Base-by-base conservation (phyloP, 2,888 invertebrate genomes). In the Pandemis corylana region DNA sequence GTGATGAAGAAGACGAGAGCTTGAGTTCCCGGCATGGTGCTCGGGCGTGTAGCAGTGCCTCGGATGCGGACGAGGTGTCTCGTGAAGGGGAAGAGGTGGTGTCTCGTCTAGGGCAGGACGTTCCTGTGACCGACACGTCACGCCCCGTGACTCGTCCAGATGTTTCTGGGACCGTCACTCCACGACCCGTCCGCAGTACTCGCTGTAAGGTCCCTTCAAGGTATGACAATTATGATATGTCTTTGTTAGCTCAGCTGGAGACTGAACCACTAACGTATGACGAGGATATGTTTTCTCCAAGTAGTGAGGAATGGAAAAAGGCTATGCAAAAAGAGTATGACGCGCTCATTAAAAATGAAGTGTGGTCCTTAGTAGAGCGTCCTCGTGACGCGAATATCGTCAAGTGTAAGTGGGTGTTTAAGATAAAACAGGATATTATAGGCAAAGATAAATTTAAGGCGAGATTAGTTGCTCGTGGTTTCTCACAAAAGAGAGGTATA, bases 341-440 rank as follows among this genome's bases (percentile, higher is more conserved):
- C 9, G 28, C 61, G 5, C 28, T 41, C 7, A 10, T 12, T 13
- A 13, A 28, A 20, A 77, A 78, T 71, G 59, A 68, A 7, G 77
- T 72, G 12, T 80, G 79, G 78, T 51, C 70, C n/a, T 46, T 78
- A 7, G 77, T 77, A n/a, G 65, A 76, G 42, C 42, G 75, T 9
- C 76, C 77, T 28, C 44, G 53, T 15, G 49, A 49, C 42, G 44
- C 46, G 6, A 78, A 78, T 36, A 59, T 76, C 6, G 61, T 79
- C 1, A 76, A 77, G 51, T 71, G 72, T 53, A 79, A 79, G 65
- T 79, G 78, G 77, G 76, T 80, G 49, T 79, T 68, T 67, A 77
- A 79, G 65, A 61, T 51, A 49, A 78, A 79, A 51, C 9, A 72
- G n/a, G 76, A 77, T 68, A 59, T 74, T 2, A 28, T 53, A 1